Percentiles rank a stretch among this genome's conserved stretches.
Evolutionary conservation across 2,113 vertebrate species (phyloP).

Genomic region (Cyanocitta stelleri): DNA sequence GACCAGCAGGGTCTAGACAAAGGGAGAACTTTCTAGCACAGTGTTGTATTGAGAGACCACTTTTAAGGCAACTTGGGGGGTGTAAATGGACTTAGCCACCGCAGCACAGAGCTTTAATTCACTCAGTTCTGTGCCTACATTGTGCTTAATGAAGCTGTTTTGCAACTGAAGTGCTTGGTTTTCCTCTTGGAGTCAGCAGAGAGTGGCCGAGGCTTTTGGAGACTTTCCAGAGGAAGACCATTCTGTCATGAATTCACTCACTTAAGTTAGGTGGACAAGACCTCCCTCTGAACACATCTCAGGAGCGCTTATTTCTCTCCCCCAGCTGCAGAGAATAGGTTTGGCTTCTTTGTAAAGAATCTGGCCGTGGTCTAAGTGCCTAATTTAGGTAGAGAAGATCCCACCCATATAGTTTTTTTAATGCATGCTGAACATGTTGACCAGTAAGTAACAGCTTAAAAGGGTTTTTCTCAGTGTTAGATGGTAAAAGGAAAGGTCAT

Average conservation of each 20-base stretch:
- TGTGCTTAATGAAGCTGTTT: not conserved
- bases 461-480: not conserved
- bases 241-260: not conserved
- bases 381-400: not conserved
- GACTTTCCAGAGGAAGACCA: not conserved
- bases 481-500: conserved; percentile 21
- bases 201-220: not conserved
- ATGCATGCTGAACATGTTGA: not conserved
- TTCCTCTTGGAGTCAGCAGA: not conserved
- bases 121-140: not conserved
- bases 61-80: no score
- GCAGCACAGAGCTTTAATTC: not conserved
- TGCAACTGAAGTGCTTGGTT: not conserved
- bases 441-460: not conserved
- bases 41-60: no score
- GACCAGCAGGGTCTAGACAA: no score
- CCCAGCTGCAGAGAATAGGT: not conserved
- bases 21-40: no score
- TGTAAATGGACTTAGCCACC: no score
- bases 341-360: not conserved
- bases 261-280: not conserved
- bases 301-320: not conserved
- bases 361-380: not conserved
- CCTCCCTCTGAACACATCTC: not conserved
- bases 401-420: not conserved